Conservation (phyloP, 1,140 invertebrate species). For the Drosophila parabipectinata region DNA sequence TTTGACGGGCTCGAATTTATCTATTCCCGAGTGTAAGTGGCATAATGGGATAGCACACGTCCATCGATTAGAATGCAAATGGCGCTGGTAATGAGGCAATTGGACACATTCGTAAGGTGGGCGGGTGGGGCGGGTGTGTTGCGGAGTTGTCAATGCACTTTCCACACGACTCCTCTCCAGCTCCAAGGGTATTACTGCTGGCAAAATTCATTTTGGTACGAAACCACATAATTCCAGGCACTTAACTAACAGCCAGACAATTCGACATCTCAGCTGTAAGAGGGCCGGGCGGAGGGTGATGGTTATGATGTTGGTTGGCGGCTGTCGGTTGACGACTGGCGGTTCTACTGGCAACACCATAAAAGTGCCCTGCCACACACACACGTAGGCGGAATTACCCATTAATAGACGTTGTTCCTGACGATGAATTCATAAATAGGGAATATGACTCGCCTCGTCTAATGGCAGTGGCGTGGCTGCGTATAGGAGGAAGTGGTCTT, state of each 20-base stretch:
- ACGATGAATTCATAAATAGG: constrained; percentile 47
- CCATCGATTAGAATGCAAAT: constrained; percentile 38
- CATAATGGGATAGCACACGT: constrained; percentile 27
- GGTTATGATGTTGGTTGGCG: constrained; percentile 6
- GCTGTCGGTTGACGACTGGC: neutral
- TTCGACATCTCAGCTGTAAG: constrained; percentile 23
- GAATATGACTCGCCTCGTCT: constrained; percentile 25
- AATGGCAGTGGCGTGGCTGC: constrained; percentile 3
- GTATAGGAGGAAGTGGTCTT: neutral
- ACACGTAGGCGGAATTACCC: constrained; percentile 17
- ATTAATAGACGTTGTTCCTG: constrained; percentile 39
- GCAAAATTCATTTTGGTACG: constrained; percentile 22
- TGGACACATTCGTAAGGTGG: constrained; percentile 38
- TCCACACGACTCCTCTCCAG: neutral
- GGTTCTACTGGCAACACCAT: constrained; percentile 12
- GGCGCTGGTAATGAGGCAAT: constrained; percentile 16
- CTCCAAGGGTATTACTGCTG: neutral
- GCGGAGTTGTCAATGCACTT: neutral
- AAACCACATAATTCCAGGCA: constrained; percentile 33
- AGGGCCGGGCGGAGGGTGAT: neutral
- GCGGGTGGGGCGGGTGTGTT: neutral
- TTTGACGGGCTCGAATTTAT: constrained; percentile 1
- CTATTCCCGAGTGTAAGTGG: neutral
- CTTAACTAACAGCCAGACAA: constrained; percentile 38
- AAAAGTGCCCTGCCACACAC: constrained; percentile 11